A percentile compares a stretch with the other conserved stretches of the same genome.
These are phyloP conservation scores for Melanotaenia pygmaea DNA, from an alignment of 2,797 vertebrate species.

Conservation along the genomic window DNA sequence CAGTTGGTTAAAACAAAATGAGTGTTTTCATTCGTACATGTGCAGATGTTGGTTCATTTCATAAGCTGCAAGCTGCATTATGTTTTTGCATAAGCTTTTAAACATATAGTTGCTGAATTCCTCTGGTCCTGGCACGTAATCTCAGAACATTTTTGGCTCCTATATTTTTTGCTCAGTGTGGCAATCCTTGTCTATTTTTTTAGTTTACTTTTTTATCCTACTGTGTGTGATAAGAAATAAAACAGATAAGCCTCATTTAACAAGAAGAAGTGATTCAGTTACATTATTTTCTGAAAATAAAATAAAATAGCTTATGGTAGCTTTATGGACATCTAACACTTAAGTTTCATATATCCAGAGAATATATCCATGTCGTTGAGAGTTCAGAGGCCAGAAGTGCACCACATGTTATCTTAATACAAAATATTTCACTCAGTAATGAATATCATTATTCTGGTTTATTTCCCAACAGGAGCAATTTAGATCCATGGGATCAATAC, in stretches of 20 bases:
- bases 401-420: constrained; percentile 5
- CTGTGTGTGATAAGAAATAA: constrained; percentile 14
- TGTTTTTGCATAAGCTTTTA: neutral
- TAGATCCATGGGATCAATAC: constrained; percentile 86
- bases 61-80: neutral
- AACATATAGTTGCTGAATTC: neutral
- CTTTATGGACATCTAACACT: constrained; percentile 1
- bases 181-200: neutral
- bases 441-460: neutral
- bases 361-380: constrained; percentile 4
- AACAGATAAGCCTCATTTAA: neutral
- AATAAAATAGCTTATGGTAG: neutral
- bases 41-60: neutral
- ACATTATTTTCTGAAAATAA: neutral
- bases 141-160: neutral
- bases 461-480: constrained; percentile 81
- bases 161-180: constrained; percentile 1
- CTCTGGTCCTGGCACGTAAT: constrained; percentile 4
- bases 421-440: constrained; percentile 14
- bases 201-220: neutral
- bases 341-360: neutral
- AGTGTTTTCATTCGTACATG: neutral
- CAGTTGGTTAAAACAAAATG: constrained; percentile 7
- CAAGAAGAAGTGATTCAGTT: constrained; percentile 19
- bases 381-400: neutral